Percentiles rank a stretch among this genome's conserved stretches.
These are phyloP conservation scores for Enteromius argenteus DNA, from an alignment of 2,797 vertebrate genomes.

Conservation along the genomic window DNA sequence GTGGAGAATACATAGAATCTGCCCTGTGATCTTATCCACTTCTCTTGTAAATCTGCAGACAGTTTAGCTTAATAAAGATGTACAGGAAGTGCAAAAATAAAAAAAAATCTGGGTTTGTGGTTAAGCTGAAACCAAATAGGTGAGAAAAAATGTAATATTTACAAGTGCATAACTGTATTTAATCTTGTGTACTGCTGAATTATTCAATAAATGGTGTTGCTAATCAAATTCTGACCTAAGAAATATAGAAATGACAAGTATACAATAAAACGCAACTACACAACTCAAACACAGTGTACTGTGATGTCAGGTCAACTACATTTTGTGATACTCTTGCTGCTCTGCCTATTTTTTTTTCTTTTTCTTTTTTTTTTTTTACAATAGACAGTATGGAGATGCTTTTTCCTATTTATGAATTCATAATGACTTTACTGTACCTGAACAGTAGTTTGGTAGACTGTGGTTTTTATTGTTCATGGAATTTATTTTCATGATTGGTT, in stretches of 20 bases:
- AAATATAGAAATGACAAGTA: not conserved
- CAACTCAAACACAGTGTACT: not conserved
- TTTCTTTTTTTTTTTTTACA: too few relatives aligned
- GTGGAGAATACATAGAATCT: constrained; percentile 44
- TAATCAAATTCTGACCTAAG: not conserved
- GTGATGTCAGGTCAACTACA: too few relatives aligned
- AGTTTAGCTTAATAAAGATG: not conserved
- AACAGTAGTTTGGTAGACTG: not conserved
- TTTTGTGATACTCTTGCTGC: not conserved
- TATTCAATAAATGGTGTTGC: not conserved
- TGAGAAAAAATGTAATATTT: not conserved
- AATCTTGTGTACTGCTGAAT: not conserved
- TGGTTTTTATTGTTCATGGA: constrained; percentile 8
- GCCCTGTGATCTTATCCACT: not conserved
- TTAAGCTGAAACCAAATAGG: not conserved
- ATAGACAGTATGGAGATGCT: not conserved
- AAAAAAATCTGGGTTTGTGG: not conserved
- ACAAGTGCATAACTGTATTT: not conserved
- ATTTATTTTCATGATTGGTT: not conserved
- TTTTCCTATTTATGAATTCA: not conserved
- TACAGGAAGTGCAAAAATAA: not conserved
- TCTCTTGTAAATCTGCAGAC: not conserved
- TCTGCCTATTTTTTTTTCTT: not conserved
- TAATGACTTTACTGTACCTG: not conserved
- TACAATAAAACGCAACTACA: not conserved